Percentiles rank a stretch among this genome's conserved stretches.
Evolutionary conservation across 2,113 vertebrate genomes (phyloP).

Genomic region (Neodontobutis hainanensis): DNA sequence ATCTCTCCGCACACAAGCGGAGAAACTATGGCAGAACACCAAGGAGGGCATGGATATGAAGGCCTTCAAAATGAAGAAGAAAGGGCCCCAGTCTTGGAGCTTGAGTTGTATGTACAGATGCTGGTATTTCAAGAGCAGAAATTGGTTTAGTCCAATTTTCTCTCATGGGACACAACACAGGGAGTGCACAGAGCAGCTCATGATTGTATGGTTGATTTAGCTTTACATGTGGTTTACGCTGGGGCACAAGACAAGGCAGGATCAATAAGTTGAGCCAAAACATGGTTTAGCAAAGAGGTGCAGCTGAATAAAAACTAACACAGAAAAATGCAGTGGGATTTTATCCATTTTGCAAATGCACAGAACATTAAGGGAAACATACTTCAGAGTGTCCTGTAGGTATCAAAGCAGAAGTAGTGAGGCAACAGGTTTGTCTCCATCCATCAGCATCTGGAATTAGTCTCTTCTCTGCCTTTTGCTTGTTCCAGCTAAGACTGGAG

Average conservation of each 20-base stretch:
- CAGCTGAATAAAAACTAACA: slow-evolving; percentile 36
- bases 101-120: slow-evolving; percentile 93
- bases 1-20: slow-evolving; percentile 48
- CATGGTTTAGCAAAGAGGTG: slow-evolving; percentile 60
- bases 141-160: slow-evolving; percentile 64
- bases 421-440: slow-evolving; percentile 56
- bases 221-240: slow-evolving; percentile 58
- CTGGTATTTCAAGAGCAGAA: slow-evolving; percentile 85
- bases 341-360: slow-evolving; percentile 58
- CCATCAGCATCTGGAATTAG: slow-evolving; percentile 63
- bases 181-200: slow-evolving; percentile 66
- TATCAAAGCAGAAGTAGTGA: slow-evolving; percentile 46
- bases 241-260: slow-evolving; percentile 61
- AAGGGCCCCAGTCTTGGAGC: slow-evolving; percentile 57
- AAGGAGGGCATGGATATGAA: slow-evolving; percentile 62
- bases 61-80: slow-evolving; percentile 47
- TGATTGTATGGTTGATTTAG: slow-evolving; percentile 48
- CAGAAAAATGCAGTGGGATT: slow-evolving; percentile 51
- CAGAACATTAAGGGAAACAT: slow-evolving; percentile 52
- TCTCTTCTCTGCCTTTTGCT: slow-evolving; percentile 61
- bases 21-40: slow-evolving; percentile 63
- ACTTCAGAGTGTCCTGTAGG: slow-evolving; percentile 50
- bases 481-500: slow-evolving; percentile 60
- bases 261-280: slow-evolving; percentile 60
- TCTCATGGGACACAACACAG: slow-evolving; percentile 66